These are phyloP conservation scores for Reticulitermes speratus DNA, from an alignment of 1,140 invertebrate species.

Conservation along the genomic window DNA sequence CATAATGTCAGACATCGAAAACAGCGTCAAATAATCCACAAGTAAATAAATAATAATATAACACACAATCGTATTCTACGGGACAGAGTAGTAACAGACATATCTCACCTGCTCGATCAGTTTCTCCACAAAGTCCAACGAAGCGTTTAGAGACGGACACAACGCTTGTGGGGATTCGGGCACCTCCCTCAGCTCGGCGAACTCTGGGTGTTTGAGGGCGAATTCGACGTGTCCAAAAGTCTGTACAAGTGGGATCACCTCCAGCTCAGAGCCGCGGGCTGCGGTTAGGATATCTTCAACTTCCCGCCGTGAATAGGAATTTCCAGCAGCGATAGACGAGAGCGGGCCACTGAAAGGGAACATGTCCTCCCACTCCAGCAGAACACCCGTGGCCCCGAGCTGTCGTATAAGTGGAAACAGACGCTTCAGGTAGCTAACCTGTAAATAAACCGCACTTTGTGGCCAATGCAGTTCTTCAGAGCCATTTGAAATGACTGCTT, in stretches of 20 bases:
- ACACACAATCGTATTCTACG: background rate
- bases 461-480: too few relatives aligned
- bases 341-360: conserved; percentile 83
- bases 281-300: conserved; percentile 62
- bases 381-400: conserved; percentile 81
- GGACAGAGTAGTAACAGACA: too few relatives aligned
- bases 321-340: conserved; percentile 62
- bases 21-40: background rate
- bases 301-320: conserved; percentile 74
- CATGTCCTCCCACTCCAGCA: conserved; percentile 98
- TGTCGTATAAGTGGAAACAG: conserved; percentile 57
- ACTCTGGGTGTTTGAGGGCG: conserved; percentile 78
- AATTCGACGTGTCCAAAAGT: conserved; percentile 96
- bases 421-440: conserved; percentile 59
- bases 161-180: conserved; percentile 75
- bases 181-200: conserved; percentile 74
- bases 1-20: background rate
- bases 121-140: conserved; percentile 66
- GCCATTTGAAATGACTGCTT: too few relatives aligned
- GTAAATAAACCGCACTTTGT: background rate
- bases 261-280: conserved; percentile 66
- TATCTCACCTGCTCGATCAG: conserved; percentile 79
- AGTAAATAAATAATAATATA: background rate
- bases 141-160: conserved; percentile 75
- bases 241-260: conserved; percentile 90